These are phyloP conservation scores for Lucilia sericata DNA, from an alignment of 1,140 invertebrate genomes.

Conservation along the genomic window DNA sequence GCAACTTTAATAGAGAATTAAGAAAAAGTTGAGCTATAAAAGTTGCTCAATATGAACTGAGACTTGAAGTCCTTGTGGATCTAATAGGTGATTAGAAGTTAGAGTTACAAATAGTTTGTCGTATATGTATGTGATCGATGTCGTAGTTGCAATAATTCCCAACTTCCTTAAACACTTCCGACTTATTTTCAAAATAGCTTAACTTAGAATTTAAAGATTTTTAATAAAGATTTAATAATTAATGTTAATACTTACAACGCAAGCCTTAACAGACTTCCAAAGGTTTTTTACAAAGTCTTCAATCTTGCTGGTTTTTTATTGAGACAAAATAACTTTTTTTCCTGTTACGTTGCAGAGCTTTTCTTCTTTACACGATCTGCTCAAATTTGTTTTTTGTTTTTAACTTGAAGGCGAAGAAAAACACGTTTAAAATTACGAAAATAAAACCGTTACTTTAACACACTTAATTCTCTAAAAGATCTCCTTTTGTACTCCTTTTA, in stretches of 20 bases:
- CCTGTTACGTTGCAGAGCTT: not conserved
- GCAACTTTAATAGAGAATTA: too few relatives aligned
- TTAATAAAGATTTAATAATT: not conserved
- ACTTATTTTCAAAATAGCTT: too few relatives aligned
- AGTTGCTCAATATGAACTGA: too few relatives aligned
- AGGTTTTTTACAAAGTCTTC: constrained; percentile 67
- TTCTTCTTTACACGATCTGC: not conserved
- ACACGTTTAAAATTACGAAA: not conserved
- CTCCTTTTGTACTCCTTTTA: not conserved
- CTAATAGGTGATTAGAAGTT: too few relatives aligned
- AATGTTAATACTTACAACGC: constrained; percentile 67
- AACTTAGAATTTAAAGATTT: not conserved
- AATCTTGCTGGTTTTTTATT: constrained; percentile 67
- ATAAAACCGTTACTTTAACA: not conserved
- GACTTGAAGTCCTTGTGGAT: too few relatives aligned
- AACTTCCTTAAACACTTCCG: too few relatives aligned
- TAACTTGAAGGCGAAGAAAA: not conserved
- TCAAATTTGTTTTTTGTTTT: not conserved
- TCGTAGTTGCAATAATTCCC: too few relatives aligned
- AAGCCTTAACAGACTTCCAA: constrained; percentile 69
- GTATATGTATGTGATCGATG: too few relatives aligned
- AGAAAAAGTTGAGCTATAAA: too few relatives aligned
- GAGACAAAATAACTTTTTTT: constrained; percentile 47
- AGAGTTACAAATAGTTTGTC: too few relatives aligned
- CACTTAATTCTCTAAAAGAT: not conserved